A percentile compares a stretch with the other conserved stretches of the same genome.
These are phyloP conservation scores for Thamnophis sirtalis DNA, from an alignment of 2,113 vertebrate genomes.

Conservation along the genomic window DNA sequence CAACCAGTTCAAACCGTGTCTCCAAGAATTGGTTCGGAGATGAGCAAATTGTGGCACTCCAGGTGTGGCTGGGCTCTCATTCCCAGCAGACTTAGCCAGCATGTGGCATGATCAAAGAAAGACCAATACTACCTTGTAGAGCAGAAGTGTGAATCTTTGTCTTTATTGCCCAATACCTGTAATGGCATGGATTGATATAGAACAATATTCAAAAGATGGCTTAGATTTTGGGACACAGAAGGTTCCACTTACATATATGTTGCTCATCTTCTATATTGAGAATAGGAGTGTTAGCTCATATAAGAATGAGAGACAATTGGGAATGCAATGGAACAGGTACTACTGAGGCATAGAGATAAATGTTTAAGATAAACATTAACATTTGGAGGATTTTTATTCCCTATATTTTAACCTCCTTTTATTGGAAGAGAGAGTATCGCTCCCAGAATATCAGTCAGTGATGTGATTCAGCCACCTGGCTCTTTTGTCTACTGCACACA, in stretches of 20 bases:
- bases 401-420: background rate
- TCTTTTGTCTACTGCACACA: background rate
- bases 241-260: background rate
- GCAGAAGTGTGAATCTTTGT: no score
- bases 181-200: background rate
- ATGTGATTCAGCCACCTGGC: background rate
- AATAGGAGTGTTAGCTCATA: background rate
- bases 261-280: background rate
- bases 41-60: background rate
- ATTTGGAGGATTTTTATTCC: background rate
- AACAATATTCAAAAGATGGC: background rate
- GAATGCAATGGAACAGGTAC: background rate
- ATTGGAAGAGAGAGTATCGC: background rate
- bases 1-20: background rate
- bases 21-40: background rate
- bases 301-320: background rate
- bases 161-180: background rate
- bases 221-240: background rate
- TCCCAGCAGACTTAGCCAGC: background rate
- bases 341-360: background rate
- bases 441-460: background rate
- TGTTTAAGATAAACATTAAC: background rate
- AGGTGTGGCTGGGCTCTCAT: background rate
- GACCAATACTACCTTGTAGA: background rate
- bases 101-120: background rate